Percentiles rank a stretch among this genome's conserved stretches.
These are phyloP conservation scores for Cebus imitator DNA, from an alignment of 2,113 vertebrate genomes.

Conservation along the genomic window DNA sequence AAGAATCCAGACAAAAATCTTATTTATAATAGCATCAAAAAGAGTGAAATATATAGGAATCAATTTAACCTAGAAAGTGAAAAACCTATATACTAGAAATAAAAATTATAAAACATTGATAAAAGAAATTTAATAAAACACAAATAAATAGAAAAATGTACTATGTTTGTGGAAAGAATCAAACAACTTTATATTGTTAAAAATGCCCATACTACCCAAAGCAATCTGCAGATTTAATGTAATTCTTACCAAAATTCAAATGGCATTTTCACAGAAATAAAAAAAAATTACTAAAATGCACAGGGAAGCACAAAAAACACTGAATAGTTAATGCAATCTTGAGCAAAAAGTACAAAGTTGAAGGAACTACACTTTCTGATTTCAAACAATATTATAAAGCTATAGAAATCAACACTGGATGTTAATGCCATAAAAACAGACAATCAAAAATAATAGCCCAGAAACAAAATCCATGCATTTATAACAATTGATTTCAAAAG, in stretches of 20 bases:
- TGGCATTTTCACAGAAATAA: neutral
- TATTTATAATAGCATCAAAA: neutral
- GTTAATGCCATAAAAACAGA: neutral
- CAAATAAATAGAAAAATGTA: neutral
- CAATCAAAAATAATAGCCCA: neutral
- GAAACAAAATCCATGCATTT: neutral
- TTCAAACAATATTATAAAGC: neutral
- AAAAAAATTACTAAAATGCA: neutral
- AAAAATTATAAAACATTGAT: neutral
- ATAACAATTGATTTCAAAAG: neutral
- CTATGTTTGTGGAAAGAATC: neutral
- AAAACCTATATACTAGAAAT: neutral
- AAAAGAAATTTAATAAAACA: neutral
- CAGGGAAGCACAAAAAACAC: neutral
- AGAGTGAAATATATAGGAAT: neutral
- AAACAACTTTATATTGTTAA: neutral
- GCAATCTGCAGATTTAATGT: neutral
- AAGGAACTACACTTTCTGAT: neutral
- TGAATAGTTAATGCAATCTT: neutral
- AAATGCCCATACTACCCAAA: neutral
- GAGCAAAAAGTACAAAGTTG: neutral
- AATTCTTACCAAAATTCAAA: neutral
- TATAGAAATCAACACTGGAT: neutral
- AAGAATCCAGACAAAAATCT: neutral
- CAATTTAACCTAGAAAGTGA: neutral